Evolutionary conservation across 2,113 vertebrate species (phyloP), one percentile per base, ranked within the genome.

Genomic region (Sylvicapra grimmia): DNA sequence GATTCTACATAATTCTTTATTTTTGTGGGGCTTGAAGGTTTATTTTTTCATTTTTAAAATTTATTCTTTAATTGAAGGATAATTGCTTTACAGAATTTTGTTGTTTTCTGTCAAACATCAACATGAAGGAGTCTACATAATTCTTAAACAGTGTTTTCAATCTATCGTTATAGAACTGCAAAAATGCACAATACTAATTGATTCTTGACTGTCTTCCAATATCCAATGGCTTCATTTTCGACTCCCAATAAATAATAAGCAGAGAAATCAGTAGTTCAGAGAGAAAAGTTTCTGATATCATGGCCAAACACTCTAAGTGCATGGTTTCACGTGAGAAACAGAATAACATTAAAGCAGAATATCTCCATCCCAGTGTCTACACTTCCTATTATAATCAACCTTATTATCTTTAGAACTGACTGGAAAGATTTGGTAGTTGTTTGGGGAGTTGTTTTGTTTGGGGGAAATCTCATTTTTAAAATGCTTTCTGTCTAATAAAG

Each of bases 191-290:
- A 56, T 47, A 93, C 10, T 49, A 59, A 15, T 14, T 93, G 61
- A 44, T 68, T 92, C 54, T 95, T 96, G 29, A 84, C 9, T 89
- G 61, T 7, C 23, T 33, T 94, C 33, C 23, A 90, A 56, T 72
- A 86, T 18, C 51, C 51, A 92, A 19, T 29, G 14, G 33, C 36
- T 92, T 95, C 27, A 83, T 27, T 75, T 92, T 79, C 58, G 40
- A 93, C 5, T 92, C n/a, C 36, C 36, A 68, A 53, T 86, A 90
- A 68, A 53, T 79, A 90, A 94, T 25, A 29, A 90, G n/a, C 31
- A 84, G 16, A 96, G 14, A 89, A 96, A 96, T 82, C 27, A 49
- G 7, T 82, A 86, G 75, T 95, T 96, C 44, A 89, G 23, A 95
- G 47, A 54, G 47, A 89, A 84, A 56, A 93, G n/a, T 85, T 82